Evolutionary conservation across 2,113 vertebrate species (phyloP), one percentile per base, ranked within the genome.

Genomic region (Hemichromis elongatus): DNA sequence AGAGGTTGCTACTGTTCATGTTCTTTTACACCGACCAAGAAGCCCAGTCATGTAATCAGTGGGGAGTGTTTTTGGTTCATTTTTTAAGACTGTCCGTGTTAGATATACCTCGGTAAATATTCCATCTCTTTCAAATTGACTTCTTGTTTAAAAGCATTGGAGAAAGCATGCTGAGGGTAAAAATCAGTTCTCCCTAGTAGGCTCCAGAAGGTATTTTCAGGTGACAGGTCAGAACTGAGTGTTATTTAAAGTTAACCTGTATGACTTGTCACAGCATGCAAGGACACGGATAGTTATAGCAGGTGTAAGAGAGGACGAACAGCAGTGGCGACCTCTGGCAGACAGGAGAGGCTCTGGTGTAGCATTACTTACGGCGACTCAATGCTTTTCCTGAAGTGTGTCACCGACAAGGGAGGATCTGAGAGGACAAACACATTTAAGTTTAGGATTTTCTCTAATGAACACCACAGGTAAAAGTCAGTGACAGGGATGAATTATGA

Each of bases 371-470:
- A 99, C 99, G 98, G 98, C 94, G 99, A 99, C 94, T 99, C 99
- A 78, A 99, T 96, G 95, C 99, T 99, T 96, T 99, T 99, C 96
- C 99, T 97, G 96, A 97, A 98, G 97, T 99, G 99, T 86, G 99
- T 99, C 95, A 99, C 98, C 88, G 99, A 99, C 90, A 99, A 97
- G 45, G 99, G 99, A 95, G 99, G 99, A 95, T 99, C 99, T 99
- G 94, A 95, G 96, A 93, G 92, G 80, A 96, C 77, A 95, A 93
- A 79, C 75, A 83, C 84, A 82, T 84, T 88, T 35, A 40, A 77
- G 57, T 82, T 86, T 30, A 94, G 70, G 40, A 54, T 89, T 80
- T 88, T 28, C 13, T 81, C 35, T 45, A 19, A 21, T 59, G 26
- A 81, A 63, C 3, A 70, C 40, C 12, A 28, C 9, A 11, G 66